Evolutionary conservation across 2,113 vertebrate species (phyloP).

Genomic region (Podocnemis expansa): DNA sequence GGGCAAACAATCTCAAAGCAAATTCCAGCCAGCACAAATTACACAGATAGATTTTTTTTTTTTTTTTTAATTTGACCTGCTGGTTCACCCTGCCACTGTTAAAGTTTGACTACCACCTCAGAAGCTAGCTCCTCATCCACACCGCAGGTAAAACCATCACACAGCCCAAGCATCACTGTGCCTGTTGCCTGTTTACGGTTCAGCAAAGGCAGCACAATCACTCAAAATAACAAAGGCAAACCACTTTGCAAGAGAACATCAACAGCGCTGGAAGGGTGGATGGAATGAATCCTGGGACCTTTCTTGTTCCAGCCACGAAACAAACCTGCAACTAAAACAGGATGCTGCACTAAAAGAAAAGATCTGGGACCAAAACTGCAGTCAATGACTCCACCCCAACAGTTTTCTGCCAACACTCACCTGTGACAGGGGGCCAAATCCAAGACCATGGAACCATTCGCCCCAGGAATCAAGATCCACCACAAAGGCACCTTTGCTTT

Average conservation of each 20-base stretch:
- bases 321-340: background rate
- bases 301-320: background rate
- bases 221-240: background rate
- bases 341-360: background rate
- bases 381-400: background rate
- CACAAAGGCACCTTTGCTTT: background rate
- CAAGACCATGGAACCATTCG: background rate
- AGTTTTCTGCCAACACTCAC: background rate
- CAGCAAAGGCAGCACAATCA: background rate
- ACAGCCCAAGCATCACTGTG: constrained; percentile 29
- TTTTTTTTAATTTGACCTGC: background rate
- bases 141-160: constrained; percentile 2
- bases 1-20: constrained; percentile 56
- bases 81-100: background rate
- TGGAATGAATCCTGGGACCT: background rate
- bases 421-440: background rate
- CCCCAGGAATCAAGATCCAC: background rate
- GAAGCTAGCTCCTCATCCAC: background rate
- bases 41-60: background rate
- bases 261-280: too few relatives aligned
- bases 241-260: background rate
- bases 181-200: background rate
- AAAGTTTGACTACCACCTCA: background rate
- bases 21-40: constrained; percentile 50
- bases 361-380: background rate